Evolutionary conservation across 2,888 invertebrate genomes (phyloP), one percentile per base, ranked within the genome.

Genomic region (Conchocele bisecta): DNA sequence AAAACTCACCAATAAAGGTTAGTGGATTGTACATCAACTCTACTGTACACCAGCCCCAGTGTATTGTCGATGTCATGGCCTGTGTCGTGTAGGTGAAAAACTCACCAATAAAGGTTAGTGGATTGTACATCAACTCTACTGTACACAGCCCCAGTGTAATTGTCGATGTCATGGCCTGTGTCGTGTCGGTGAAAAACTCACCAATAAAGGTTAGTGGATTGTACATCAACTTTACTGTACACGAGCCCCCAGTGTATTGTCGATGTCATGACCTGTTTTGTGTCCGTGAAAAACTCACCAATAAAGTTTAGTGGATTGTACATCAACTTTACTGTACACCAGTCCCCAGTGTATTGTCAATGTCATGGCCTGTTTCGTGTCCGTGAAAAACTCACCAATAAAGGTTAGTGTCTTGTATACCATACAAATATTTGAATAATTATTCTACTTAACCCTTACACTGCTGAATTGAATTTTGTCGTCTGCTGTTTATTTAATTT

Each of bases 341-440:
- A 75, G 71, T 46, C 71, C 71, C n/a, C 75, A 74, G 41, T 74
- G 70, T 70, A 86, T 90, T 28, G 89, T 90, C 5, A 87, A 90
- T 74, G 89, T 89, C 54, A 90, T 90, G 89, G 86, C 90, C 7
- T 89, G 89, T 78, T 84, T 91, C 2, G 89, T 91, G 0, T 88
- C 89, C 11, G 89, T 90, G 60, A 89, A 89, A 60, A 66, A 71
- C 29, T 71, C 74, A 22, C 74, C 71, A 11, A 72, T 78, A 7
- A 54, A 75, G 63, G 77, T 77, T 63, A 24, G 50, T 26, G n/a
- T n/a, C n/a, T 11, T 35, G 37, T 35, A 35, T 35, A 35, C 37
- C 37, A 35, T 35, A 35, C 44, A 13, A 7, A 9, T 48, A n/a
- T n/a, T n/a, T n/a, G n/a, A n/a, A n/a, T n/a, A n/a, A n/a, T n/a